phyloP scores from a whole-genome alignment of 2,888 invertebrate genomes.

The Rhogogaster chlorosoma region DNA sequence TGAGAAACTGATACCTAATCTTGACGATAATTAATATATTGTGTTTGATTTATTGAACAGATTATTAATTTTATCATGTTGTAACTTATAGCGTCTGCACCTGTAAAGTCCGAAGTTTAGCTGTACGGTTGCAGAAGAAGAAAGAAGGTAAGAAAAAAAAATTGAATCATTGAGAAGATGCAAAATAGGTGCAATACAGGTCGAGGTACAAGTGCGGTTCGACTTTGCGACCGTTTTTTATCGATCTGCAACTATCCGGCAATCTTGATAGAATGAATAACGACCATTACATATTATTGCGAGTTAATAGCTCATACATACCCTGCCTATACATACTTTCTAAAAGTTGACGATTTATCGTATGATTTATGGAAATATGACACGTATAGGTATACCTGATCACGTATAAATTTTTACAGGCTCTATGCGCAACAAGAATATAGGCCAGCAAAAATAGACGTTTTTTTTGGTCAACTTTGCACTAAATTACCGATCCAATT shows the following conservation, averaged over 20 bases:
- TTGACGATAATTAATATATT: too few species aligned
- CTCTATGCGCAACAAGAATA: neutral
- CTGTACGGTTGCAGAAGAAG: neutral
- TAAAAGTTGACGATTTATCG: neutral
- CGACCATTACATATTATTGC: neutral
- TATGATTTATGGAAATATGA: neutral
- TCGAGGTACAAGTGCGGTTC: neutral
- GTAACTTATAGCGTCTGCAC: neutral
- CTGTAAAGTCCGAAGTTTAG: neutral
- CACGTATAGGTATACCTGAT: neutral
- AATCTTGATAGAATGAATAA: neutral
- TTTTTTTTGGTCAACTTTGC: too few species aligned
- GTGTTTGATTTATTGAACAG: too few species aligned
- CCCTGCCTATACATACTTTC: neutral
- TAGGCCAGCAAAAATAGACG: too few species aligned
- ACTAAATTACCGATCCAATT: too few species aligned
- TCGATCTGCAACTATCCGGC: neutral
- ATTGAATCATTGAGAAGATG: neutral
- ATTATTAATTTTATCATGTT: too few species aligned
- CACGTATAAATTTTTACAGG: neutral
- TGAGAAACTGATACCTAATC: neutral
- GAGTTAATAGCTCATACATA: neutral
- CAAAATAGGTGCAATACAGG: neutral
- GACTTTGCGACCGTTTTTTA: neutral
- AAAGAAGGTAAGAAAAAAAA: too few species aligned